A percentile compares a stretch with the other conserved stretches of the same genome.
Evolutionary conservation across 2,888 invertebrate species (phyloP).

Genomic region (Lepidochrysops patricia): DNA sequence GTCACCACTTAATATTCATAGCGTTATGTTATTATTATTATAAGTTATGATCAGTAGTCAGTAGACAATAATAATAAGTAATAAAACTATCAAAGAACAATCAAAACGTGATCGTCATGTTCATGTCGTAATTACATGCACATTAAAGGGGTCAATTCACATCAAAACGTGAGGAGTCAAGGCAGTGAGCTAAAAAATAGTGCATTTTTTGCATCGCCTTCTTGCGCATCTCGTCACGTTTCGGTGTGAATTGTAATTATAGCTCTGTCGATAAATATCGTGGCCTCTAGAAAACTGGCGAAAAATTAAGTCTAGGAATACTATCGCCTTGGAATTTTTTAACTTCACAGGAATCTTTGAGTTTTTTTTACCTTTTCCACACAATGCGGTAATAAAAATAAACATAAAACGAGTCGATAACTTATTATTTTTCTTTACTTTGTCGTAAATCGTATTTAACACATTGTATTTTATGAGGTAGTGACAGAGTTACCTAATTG

Average conservation of each 20-base stretch:
- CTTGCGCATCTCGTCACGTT: too few species aligned
- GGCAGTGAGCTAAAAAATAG: too few species aligned
- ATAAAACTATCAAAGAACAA: not conserved
- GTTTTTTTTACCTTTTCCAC: not conserved
- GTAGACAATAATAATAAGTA: not conserved
- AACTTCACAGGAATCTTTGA: too few species aligned
- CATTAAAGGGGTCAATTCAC: too few species aligned
- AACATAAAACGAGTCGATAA: not conserved
- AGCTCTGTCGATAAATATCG: too few species aligned
- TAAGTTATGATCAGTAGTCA: not conserved
- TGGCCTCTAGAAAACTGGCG: too few species aligned
- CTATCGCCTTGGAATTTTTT: too few species aligned
- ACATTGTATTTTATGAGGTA: not conserved
- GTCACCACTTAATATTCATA: not conserved
- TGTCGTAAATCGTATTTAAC: not conserved
- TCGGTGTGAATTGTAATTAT: too few species aligned
- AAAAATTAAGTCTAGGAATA: too few species aligned
- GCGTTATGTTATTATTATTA: not conserved
- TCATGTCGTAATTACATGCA: not conserved
- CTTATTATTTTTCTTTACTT: not conserved
- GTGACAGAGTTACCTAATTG: not conserved
- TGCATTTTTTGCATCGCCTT: too few species aligned
- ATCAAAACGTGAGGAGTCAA: too few species aligned
- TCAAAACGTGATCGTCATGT: constrained; percentile 3
- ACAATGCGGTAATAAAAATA: not conserved